Base-by-base conservation (phyloP, 2,113 vertebrate genomes). In the Thunnus thynnus region DNA sequence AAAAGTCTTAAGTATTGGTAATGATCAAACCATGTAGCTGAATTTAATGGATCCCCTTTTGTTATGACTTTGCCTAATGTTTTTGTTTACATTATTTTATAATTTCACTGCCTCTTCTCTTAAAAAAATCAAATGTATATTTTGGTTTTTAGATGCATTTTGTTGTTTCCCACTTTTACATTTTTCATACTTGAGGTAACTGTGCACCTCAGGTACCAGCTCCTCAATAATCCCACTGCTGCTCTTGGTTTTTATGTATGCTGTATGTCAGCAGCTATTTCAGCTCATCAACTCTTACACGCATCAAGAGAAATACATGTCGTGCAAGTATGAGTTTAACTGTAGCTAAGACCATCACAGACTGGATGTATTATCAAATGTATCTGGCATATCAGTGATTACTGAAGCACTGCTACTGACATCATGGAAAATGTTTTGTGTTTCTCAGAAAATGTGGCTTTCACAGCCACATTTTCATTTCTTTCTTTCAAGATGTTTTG, bases 301-400 rank as follows among this genome's bases (percentile, higher is more conserved):
- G 27, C 76, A 89, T 85, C 65, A 82, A 80, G 72, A 81, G 76
- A 83, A 86, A 81, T 72, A 79, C 84, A 87, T 69, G 57, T 87
- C 52, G 56, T 86, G 80, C 30, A 85, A 76, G 81, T 85, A 57
- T 74, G 63, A 82, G 83, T 85, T 89, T 60, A 89, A 91, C 80
- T 85, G 84, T 89, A 81, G 77, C 86, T 73, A 78, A 78, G 70
- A 78, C 48, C 83, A 72, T 88, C 88, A 76, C 75, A 66, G 74
- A 80, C 70, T 86, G 88, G 92, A 89, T 92, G 90, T 92, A 89
- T 76, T 77, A 80, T 89, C 74, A 86, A 74, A 73, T 89, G 78
- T 92, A 88, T 82, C 74, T 89, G 83, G 83, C 61, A 79, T 89
- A 90, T 89, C 88, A 83, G 65, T 83, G 76, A 85, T 76, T 68